A percentile compares a stretch with the other conserved stretches of the same genome.
Evolutionary conservation across 2,888 invertebrate genomes (phyloP).

Genomic region (Eupeodes latifasciatus): DNA sequence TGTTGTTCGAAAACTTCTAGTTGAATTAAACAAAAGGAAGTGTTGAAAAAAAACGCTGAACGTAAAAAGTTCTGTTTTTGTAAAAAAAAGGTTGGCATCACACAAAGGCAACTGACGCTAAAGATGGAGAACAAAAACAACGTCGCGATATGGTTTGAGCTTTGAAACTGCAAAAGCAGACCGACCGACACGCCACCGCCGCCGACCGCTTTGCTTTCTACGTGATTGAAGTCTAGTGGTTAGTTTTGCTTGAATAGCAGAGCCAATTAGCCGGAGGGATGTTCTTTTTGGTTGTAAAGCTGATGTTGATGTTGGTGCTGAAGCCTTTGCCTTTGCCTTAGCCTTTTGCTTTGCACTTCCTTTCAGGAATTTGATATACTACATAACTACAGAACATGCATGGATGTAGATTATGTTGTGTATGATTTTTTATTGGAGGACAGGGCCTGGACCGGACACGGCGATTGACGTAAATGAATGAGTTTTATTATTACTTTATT

Average conservation of each 20-base stretch:
- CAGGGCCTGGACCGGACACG: no score
- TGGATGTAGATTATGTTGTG: no score
- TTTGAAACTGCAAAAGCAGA: neutral
- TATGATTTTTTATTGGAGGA: no score
- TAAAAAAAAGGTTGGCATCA: constrained; percentile 13
- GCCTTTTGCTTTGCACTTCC: constrained; percentile 15
- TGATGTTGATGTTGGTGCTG: no score
- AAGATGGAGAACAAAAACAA: constrained; percentile 10
- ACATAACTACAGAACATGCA: no score
- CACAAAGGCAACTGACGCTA: constrained; percentile 50
- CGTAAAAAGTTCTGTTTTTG: constrained; percentile 3
- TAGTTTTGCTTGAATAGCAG: constrained; percentile 38
- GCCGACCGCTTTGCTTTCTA: constrained; percentile 18
- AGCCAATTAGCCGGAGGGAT: constrained; percentile 59
- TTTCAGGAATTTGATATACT: neutral
- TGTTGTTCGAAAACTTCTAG: neutral
- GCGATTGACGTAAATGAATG: no score
- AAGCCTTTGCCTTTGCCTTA: neutral
- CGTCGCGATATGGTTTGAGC: constrained; percentile 35
- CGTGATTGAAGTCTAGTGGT: constrained; percentile 61
- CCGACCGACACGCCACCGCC: no score
- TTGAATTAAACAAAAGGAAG: constrained; percentile 37
- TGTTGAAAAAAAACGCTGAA: constrained; percentile 25
- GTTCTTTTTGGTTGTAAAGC: constrained; percentile 14
- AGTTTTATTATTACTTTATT: neutral